Conservation (phyloP, 1,140 invertebrate genomes). For the Zophobas morio region DNA sequence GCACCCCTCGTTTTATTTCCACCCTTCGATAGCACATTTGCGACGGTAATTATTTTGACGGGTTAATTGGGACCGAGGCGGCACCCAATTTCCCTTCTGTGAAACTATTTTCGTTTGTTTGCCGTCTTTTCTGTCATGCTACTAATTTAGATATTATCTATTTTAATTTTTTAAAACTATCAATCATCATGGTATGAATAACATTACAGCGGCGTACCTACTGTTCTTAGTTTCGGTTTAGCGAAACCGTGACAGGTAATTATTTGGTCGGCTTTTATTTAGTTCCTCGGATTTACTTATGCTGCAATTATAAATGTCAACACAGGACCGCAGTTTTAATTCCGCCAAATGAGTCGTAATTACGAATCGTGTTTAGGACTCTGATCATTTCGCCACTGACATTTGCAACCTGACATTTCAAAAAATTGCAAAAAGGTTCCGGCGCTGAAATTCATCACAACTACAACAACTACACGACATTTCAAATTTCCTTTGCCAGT, state of each 20-base stretch:
- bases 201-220: slow-evolving; percentile 19
- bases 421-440: slow-evolving; percentile 3
- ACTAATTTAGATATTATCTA: slow-evolving; percentile 25
- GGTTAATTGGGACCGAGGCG: slow-evolving; percentile 23
- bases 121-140: slow-evolving; percentile 1
- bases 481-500: no score
- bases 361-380: slow-evolving; percentile 18
- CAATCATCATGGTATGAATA: slow-evolving; percentile 27
- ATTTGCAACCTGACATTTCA: slow-evolving; percentile 30
- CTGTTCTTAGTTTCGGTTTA: slow-evolving; percentile 19
- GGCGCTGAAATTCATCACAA: not conserved
- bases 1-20: slow-evolving; percentile 13
- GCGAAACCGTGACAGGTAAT: slow-evolving; percentile 13
- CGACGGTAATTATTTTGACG: slow-evolving; percentile 15
- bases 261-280: slow-evolving; percentile 24
- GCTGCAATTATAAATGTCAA: slow-evolving; percentile 39
- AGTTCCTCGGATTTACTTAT: slow-evolving; percentile 28
- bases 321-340: slow-evolving; percentile 35
- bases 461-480: no score
- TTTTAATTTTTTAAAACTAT: slow-evolving; percentile 38
- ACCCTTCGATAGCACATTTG: slow-evolving; percentile 8
- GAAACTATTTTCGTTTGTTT: slow-evolving; percentile 16
- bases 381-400: slow-evolving; percentile 13
- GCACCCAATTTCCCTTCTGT: slow-evolving; percentile 6
- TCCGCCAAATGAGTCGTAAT: slow-evolving; percentile 29